Evolutionary conservation across 2,797 vertebrate genomes (phyloP).

Genomic region (Lophotriccus pileatus): DNA sequence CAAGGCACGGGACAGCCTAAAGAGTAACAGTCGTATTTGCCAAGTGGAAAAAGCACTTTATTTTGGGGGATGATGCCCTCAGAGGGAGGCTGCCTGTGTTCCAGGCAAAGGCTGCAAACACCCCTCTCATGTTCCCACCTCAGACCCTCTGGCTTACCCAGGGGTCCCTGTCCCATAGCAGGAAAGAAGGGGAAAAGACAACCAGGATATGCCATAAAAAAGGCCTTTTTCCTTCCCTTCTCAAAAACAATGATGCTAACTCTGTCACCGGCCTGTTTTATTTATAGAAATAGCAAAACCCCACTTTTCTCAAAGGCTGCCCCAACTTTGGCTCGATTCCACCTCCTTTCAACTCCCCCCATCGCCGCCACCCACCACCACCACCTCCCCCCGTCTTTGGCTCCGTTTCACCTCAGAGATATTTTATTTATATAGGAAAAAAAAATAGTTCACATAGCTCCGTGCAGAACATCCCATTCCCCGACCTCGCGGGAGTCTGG

Average conservation of each 20-base stretch:
- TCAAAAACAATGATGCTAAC: background rate
- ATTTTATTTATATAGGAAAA: conserved; percentile 16
- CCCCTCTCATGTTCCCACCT: background rate
- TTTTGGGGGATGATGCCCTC: background rate
- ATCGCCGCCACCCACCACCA: no score
- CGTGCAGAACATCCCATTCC: background rate
- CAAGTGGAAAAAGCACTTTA: background rate
- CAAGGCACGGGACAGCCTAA: background rate
- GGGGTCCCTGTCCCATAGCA: background rate
- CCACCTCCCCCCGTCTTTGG: background rate
- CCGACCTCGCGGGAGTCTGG: background rate
- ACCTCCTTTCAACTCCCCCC: background rate
- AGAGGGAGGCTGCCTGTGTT: background rate
- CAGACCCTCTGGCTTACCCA: background rate
- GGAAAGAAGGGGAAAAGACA: background rate
- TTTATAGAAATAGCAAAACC: background rate
- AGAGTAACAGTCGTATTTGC: rapidly evolving
- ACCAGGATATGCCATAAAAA: background rate
- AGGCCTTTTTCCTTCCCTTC: background rate
- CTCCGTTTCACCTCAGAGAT: background rate
- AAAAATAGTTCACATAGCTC: background rate
- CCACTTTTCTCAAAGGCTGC: background rate
- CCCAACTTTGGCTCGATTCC: background rate
- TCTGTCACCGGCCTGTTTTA: background rate
- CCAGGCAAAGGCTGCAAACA: background rate